Base-by-base conservation (phyloP, 1,140 invertebrate genomes). In the Lordiphosa stackelbergi region DNA sequence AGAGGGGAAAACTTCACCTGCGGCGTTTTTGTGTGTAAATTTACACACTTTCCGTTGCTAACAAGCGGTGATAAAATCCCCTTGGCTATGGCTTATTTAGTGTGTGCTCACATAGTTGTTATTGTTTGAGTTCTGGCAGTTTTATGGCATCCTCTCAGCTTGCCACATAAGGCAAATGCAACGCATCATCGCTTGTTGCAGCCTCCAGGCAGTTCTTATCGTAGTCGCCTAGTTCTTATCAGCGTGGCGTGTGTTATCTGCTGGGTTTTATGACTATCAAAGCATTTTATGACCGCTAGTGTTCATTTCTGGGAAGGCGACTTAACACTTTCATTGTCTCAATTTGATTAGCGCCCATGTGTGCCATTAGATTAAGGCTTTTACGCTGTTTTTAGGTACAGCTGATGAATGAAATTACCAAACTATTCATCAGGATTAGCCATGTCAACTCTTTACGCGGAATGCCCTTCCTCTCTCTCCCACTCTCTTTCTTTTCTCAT, bases 261-360 rank as follows among this genome's bases (percentile, higher is more conserved):
- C 42, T 22, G 7, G 28, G 57, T 60, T 77, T 77, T 72, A 77
- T 57, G 58, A 41, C 64, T 42, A 10, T 41, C 37, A 45, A 38
- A 28, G 56, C 56, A 61, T 61, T 66, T 56, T 68, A 69, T 51
- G 55, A 9, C 10, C 6, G 6, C 36, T 31, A 55, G 53, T 46
- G 42, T 53, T 65, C 42, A 52, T 54, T 77, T 77, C 73, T 55
- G 52, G 49, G 73, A 77, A 77, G 42, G 36, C 43, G 53, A 47
- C 63, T 68, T 73, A 69, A 78, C 73, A 77, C 73, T 72, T 77
- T 69, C 73, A 48, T 78, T 78, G 73, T 73, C 69, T 73, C 49
- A 77, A 77, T 77, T 78, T 55, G 69, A 69, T 65, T 69, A 68
- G 37, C 63, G 57, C 66, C 57, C 57, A 48, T 61, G 52, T 60